phyloP scores from a whole-genome alignment of 2,888 invertebrate species.

The Tenthredo amoena region DNA sequence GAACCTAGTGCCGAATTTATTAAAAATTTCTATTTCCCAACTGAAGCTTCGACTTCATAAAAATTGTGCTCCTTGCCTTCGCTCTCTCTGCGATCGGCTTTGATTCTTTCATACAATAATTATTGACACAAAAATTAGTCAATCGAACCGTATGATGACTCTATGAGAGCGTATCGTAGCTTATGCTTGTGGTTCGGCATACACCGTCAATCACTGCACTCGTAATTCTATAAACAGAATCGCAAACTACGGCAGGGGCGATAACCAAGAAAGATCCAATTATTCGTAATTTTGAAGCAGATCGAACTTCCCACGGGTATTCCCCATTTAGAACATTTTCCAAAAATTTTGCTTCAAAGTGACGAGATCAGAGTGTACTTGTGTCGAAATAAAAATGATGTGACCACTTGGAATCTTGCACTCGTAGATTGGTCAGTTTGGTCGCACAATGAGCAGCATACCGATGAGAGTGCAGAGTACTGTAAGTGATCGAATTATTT shows the following conservation, averaged over 20 bases:
- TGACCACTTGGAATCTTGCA: neutral
- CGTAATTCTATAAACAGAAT: conserved; percentile 63
- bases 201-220: conserved; percentile 58
- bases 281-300: neutral
- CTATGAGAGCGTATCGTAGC: neutral
- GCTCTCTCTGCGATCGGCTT: neutral
- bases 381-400: neutral
- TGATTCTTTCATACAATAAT: neutral
- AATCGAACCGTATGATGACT: neutral
- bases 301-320: neutral
- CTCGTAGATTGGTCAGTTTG: neutral
- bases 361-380: neutral
- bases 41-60: neutral
- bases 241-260: neutral
- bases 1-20: neutral
- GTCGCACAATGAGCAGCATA: neutral
- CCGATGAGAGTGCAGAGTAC: neutral
- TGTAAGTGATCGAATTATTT: neutral
- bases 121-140: neutral
- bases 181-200: conserved; percentile 62
- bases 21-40: neutral
- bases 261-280: neutral
- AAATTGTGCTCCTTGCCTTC: neutral
- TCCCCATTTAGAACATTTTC: neutral
- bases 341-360: neutral